Conservation (phyloP, 2,888 invertebrate genomes). For the Strigamia crassipes region DNA sequence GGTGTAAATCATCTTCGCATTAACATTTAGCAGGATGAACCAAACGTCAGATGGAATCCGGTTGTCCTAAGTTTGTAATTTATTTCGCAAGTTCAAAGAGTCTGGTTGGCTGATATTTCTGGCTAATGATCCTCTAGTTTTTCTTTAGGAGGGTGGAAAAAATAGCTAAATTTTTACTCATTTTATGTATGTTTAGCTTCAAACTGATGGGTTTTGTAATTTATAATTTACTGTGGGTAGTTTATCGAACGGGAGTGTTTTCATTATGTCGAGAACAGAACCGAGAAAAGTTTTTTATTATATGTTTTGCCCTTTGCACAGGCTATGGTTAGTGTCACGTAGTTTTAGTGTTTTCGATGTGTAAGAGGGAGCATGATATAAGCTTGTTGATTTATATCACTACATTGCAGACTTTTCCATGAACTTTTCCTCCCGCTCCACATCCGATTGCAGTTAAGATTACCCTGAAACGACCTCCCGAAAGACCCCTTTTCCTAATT, state of each 20-base stretch:
- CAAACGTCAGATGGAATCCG: conserved; percentile 5
- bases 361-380: conserved; percentile 11
- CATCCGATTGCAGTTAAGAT: conserved; percentile 21
- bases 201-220: too few species aligned
- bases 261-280: background rate
- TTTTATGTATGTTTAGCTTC: too few species aligned
- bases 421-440: conserved; percentile 16
- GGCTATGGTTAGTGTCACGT: background rate
- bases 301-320: background rate
- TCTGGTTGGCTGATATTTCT: conserved; percentile 6
- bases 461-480: conserved; percentile 12
- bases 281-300: conserved; percentile 4
- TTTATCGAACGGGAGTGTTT: background rate
- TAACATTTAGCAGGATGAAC: conserved; percentile 11
- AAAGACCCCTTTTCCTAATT: conserved; percentile 13
- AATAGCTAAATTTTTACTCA: too few species aligned
- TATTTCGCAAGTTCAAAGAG: background rate
- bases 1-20: conserved; percentile 21
- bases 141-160: background rate
- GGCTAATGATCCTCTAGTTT: background rate
- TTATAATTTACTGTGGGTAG: too few species aligned
- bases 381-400: conserved; percentile 21
- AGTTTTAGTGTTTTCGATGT: conserved; percentile 21
- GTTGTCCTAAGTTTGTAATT: conserved; percentile 3
- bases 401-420: conserved; percentile 16